Evolutionary conservation across 2,113 vertebrate genomes (phyloP), one percentile per base, ranked within the genome.

Genomic region (Nerophis ophidion): DNA sequence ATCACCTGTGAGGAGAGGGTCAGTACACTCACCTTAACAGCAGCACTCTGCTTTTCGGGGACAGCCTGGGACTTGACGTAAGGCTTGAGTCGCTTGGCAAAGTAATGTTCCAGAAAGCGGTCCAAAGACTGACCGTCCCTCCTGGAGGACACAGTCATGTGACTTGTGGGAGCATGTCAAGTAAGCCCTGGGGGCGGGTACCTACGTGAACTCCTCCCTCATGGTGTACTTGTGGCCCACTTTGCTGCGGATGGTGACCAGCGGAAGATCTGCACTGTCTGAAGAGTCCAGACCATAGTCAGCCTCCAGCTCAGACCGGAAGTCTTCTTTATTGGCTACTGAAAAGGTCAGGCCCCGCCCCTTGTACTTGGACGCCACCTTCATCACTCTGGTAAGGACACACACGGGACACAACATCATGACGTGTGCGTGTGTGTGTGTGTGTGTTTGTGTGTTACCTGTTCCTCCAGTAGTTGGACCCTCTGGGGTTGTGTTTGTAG

Each of bases 141-240:
- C 77, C 90, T 91, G 76, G 40, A 60, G 72, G 15, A 57, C 10
- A 15, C 12, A 15, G 5, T 40, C 19, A 13, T 12, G 14, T 51
- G 10, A 7, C 38, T 11, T 40, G 10, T 51, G 5, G 33, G 17
- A 16, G 5, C 2, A n/a, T 6, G 5, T 10, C 35, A 19, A 49
- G 10, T 13, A 6, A 5, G 36, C 8, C 40, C 4, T n/a, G n/a
- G 38, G 26, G 26, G 26, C 26, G 2, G 26, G n/a, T 46, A 86
- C 91, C n/a, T 72, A 92, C 91, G 90, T 91, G 80, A 91, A 92
- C 78, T 90, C 89, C 74, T 91, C 91, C 3, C 85, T 82, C 91
- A 92, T 91, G 74, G 79, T 83, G 82, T 82, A 91, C 72, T 92
- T 92, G 68, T 86, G 77, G 16, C 90, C 90, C 47, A 80, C 63